phyloP scores from a whole-genome alignment of 2,797 vertebrate species.

The Xenops minutus region DNA sequence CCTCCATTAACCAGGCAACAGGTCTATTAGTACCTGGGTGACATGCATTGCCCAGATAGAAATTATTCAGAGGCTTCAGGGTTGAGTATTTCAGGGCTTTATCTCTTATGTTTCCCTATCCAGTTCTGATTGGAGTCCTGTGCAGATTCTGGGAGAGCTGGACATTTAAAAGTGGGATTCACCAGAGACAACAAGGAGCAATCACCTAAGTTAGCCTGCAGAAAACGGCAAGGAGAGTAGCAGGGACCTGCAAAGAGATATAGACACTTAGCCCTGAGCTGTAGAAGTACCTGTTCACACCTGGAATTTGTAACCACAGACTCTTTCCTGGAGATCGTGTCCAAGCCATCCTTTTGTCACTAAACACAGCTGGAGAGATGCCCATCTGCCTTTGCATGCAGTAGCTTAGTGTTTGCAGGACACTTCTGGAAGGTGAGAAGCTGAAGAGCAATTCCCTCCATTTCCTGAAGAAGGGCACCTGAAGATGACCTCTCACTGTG shows the following conservation, averaged over 20 bases:
- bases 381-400: background rate
- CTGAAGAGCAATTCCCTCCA: background rate
- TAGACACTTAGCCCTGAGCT: background rate
- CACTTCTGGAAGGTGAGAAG: background rate
- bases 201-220: background rate
- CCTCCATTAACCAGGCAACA: background rate
- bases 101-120: accelerated
- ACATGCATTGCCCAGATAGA: background rate
- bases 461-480: background rate
- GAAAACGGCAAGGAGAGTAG: background rate
- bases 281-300: background rate
- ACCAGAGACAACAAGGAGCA: background rate
- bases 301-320: background rate
- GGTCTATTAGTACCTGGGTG: background rate
- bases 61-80: background rate
- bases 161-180: background rate
- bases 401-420: background rate
- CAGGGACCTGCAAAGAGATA: background rate
- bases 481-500: background rate
- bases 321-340: background rate
- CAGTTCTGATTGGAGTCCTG: background rate
- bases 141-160: background rate
- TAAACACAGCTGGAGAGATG: background rate
- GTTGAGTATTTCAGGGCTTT: background rate
- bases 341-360: background rate